These are phyloP conservation scores for Toxotes lorentzi DNA, from an alignment of 2,797 vertebrate species.

Conservation along the genomic window DNA sequence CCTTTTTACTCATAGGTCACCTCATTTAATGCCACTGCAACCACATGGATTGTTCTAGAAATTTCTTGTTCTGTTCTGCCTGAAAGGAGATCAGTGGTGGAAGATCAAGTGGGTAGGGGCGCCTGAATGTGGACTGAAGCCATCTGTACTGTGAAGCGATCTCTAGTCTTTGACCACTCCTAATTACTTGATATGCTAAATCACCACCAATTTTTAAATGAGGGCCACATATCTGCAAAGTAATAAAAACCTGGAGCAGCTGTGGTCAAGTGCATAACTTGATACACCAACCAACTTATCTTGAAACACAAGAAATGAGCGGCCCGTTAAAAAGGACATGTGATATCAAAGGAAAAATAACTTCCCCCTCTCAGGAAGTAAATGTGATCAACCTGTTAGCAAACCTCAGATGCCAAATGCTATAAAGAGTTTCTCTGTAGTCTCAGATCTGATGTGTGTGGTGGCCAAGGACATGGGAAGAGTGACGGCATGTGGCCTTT, in stretches of 20 bases:
- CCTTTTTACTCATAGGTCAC: conserved; percentile 40
- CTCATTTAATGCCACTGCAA: conserved; percentile 24
- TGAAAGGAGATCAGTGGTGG: not conserved
- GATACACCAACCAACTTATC: not conserved
- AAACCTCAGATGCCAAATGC: conserved; percentile 2
- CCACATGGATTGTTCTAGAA: conserved; percentile 1
- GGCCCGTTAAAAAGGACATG: not conserved
- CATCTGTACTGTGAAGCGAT: not conserved
- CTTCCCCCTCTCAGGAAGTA: not conserved
- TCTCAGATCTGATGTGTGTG: conserved; percentile 6
- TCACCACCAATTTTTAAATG: conserved; percentile 7
- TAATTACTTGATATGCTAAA: conserved; percentile 1
- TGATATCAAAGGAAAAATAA: conserved; percentile 6
- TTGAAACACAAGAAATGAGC: conserved; percentile 1
- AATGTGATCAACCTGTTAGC: conserved; percentile 39
- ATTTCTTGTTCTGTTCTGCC: not conserved
- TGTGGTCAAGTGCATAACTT: not conserved
- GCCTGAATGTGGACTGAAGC: not conserved
- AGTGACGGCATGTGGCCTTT: conserved; percentile 27
- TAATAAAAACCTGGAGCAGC: conserved; percentile 14
- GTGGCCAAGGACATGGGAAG: not conserved
- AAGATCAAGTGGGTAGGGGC: not conserved
- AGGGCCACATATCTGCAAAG: conserved; percentile 4
- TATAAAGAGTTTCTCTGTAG: conserved; percentile 13
- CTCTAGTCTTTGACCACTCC: not conserved